Conservation (phyloP, 2,113 vertebrate genomes). For the Siniperca knerii region DNA sequence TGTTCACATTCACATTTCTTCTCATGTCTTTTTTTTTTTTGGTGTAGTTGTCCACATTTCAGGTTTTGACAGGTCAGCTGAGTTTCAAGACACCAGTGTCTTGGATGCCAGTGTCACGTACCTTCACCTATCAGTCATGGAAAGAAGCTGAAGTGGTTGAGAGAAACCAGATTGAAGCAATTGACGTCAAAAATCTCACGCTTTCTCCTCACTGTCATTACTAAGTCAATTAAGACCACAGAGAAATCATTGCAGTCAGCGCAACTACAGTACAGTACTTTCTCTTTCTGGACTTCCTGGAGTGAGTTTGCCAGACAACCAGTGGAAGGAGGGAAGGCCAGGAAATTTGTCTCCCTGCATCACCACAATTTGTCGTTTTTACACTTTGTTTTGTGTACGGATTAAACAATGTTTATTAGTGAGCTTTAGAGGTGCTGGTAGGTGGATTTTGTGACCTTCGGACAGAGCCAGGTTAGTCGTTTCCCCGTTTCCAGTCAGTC, state of each 20-base stretch:
- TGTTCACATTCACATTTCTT: background rate
- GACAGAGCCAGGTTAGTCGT: background rate
- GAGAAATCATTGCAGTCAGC: background rate
- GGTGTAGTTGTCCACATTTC: background rate
- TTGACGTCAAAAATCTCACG: too few species aligned
- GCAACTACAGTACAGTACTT: background rate
- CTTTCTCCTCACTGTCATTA: background rate
- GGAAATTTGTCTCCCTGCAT: background rate
- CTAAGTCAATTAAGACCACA: background rate
- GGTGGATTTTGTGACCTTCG: background rate
- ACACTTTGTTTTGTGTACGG: background rate
- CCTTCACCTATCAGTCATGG: background rate
- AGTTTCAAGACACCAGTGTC: background rate
- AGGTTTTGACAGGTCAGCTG: background rate
- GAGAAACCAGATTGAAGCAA: background rate
- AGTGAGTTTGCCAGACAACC: background rate
- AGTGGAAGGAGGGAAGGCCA: too few species aligned
- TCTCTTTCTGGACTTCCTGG: background rate
- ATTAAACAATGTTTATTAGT: background rate
- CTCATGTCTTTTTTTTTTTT: background rate
- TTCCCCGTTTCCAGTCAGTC: background rate
- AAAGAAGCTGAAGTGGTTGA: background rate
- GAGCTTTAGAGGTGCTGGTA: background rate
- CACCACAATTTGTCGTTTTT: background rate
- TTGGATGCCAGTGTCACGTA: background rate